These are phyloP conservation scores for Brachypodius melanocephalos DNA, from an alignment of 2,113 vertebrate genomes.

Conservation along the genomic window DNA sequence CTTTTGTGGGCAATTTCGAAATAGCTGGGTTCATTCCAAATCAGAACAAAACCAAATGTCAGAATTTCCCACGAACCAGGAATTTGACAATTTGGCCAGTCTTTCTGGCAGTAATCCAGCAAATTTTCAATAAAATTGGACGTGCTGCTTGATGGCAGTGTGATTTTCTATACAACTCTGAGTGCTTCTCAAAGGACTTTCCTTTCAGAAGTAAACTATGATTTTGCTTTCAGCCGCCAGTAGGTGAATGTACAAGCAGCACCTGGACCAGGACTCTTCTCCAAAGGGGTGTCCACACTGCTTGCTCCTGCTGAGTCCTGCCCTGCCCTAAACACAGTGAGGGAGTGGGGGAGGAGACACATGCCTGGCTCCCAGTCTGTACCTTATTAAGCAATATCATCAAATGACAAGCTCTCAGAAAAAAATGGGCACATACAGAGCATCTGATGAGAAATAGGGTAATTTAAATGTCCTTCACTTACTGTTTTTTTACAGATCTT, in stretches of 20 bases:
- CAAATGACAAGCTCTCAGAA: not conserved
- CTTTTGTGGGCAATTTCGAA: slow-evolving; percentile 43
- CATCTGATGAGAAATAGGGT: not conserved
- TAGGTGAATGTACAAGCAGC: not conserved
- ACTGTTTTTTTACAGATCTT: not conserved
- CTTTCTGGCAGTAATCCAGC: slow-evolving; percentile 19
- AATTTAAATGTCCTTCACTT: not conserved
- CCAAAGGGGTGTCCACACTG: too few species aligned
- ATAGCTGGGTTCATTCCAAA: slow-evolving; percentile 5
- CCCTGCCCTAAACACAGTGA: not conserved
- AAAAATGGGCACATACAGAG: not conserved
- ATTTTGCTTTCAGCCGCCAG: not conserved
- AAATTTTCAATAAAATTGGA: not conserved
- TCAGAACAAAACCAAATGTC: slow-evolving; percentile 44
- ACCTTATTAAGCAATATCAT: not conserved
- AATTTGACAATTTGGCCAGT: slow-evolving; percentile 17
- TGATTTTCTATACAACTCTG: not conserved
- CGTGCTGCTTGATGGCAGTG: not conserved
- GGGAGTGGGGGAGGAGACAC: not conserved
- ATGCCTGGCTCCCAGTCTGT: not conserved
- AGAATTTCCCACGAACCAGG: slow-evolving; percentile 57
- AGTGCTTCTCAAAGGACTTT: not conserved
- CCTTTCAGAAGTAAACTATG: not conserved
- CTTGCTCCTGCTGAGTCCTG: not conserved
- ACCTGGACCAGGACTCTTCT: not conserved